Base-by-base conservation (phyloP, 2,797 vertebrate species). In the Betta splendens region DNA sequence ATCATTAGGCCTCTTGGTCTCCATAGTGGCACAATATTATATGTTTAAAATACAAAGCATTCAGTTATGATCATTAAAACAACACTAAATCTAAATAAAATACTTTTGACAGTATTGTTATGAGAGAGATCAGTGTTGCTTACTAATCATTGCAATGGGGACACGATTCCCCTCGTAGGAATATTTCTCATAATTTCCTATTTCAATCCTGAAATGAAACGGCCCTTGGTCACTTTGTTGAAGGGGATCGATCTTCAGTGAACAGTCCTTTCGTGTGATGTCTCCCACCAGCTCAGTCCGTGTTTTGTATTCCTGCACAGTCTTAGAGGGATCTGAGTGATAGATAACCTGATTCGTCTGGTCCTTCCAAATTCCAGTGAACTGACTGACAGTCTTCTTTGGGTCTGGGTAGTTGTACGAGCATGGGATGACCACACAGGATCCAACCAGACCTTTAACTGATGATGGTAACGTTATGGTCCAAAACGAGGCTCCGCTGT, bases 371-470 rank as follows among this genome's bases (percentile, higher is more conserved):
- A 89, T 72, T n/a, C 87, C 86, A 7, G 32, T 85, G 7, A 83
- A 59, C 7, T 16, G 1, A 8, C 15, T 50, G 32, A 52, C 4
- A 1, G 0, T 12, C 1, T 0, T 64, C 0, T 0, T 1, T n/a
- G 59, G n/a, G 20, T 61, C 17, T 16, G 80, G 88, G 50, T 86
- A 87, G 20, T 47, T 44, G 54, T 53, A 93, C 0, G 65, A 62
- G 70, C 91, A 93, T 11, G 90, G 90, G 39, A 93, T 86, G 38
- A 88, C 84, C 54, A 91, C 85, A 38, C 89, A 91, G 5, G 89
- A 92, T 13, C 83, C 86, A 1, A 7, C 20, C 3, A 92, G 69
- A 46, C 86, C 90, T 33, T 68, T 55, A 0, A 93, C 65, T 9
- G 71, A 28, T 2, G 63, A 26, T 0, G 87, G 87, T 9, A 87